Base-by-base conservation (phyloP, 2,113 vertebrate species). In the Actenoides lindsayi region DNA sequence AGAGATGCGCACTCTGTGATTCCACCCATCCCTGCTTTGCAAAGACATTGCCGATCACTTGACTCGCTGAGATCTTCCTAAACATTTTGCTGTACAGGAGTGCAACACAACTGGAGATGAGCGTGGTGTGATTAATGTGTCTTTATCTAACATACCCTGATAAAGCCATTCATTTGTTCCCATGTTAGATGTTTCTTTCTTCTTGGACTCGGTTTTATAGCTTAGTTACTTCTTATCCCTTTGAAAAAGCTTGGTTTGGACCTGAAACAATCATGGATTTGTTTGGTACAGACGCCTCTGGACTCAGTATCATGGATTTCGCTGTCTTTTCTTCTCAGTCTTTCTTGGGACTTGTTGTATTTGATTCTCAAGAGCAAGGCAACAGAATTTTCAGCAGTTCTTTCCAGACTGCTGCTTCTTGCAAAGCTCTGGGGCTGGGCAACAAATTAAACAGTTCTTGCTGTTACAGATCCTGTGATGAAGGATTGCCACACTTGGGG, bases 381-480 rank as follows among this genome's bases (percentile, higher is more conserved):
- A 70, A 75, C 56, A 70, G 41, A 59, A 60, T 27, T 30, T 83
- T 42, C 54, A 80, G 46, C 41, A 64, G 67, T 93, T 87, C 2
- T 13, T 27, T 28, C 24, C 5, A 51, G 0, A 83, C 25, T 81
- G 28, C 86, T 89, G 68, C 75, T 31, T 89, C 54, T 73, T 90
- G 41, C 37, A 50, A 89, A 31, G 63, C n/a, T 70, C 56, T 68
- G 57, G 51, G 33, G 13, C 82, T 85, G 46, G 64, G 56, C 77
- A 46, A 75, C 37, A 74, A 33, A 57, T 69, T 53, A 65, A 94
- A 68, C 41, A n/a, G 39, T 59, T 67, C 44, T 86, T 94, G 82
- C 25, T 79, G 42, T 96, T 93, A 78, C 69, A 83, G 88, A 87
- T 88, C 35, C 73, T 73, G 57, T 77, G 35, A 87, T 92, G 86